phyloP scores from a whole-genome alignment of 64 coral and sea anemone species.

The Hydrozoanthus tunicans region DNA sequence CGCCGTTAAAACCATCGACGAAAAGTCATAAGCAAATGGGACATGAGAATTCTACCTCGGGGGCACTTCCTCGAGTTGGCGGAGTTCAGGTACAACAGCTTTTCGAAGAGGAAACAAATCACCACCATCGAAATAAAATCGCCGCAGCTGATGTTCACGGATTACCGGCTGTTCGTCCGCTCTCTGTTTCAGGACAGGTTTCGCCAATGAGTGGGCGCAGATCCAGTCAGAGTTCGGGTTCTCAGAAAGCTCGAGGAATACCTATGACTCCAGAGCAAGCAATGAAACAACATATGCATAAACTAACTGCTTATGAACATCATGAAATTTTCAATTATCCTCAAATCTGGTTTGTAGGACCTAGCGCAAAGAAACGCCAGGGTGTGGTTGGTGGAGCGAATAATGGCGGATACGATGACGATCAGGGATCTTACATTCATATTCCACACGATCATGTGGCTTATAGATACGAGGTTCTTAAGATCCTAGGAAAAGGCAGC shows the following conservation, averaged over 20 bases:
- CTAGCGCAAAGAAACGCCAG: conserved; percentile 97
- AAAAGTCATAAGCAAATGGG: conserved; percentile 68
- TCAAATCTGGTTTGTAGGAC: conserved; percentile 97
- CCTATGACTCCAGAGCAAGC: conserved; percentile 88
- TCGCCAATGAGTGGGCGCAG: conserved; percentile 71
- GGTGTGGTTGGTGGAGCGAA: conserved; percentile 99
- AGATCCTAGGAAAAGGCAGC: conserved; percentile 98
- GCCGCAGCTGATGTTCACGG: conserved; percentile 77
- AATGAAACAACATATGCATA: conserved; percentile 98
- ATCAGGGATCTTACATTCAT: conserved; percentile 99
- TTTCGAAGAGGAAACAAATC: conserved; percentile 99
- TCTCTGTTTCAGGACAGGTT: conserved; percentile 67
- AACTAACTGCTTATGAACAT: conserved; percentile 95
- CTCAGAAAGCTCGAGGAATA: conserved; percentile 79
- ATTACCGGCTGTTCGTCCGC: conserved; percentile 78
- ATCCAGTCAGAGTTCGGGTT: conserved; percentile 69
- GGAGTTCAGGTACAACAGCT: conserved; percentile 97
- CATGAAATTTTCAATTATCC: conserved; percentile 99
- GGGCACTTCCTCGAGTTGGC: conserved; percentile 50
- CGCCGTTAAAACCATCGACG: conserved; percentile 94
- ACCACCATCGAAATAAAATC: conserved; percentile 79
- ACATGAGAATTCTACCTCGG: conserved; percentile 40
- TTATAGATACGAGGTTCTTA: conserved; percentile 98
- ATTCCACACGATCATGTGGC: conserved; percentile 99
- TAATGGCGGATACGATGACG: conserved; percentile 98